Evolutionary conservation across 2,888 invertebrate species (phyloP), one percentile per base, ranked within the genome.

Genomic region (Apamea epomidion): DNA sequence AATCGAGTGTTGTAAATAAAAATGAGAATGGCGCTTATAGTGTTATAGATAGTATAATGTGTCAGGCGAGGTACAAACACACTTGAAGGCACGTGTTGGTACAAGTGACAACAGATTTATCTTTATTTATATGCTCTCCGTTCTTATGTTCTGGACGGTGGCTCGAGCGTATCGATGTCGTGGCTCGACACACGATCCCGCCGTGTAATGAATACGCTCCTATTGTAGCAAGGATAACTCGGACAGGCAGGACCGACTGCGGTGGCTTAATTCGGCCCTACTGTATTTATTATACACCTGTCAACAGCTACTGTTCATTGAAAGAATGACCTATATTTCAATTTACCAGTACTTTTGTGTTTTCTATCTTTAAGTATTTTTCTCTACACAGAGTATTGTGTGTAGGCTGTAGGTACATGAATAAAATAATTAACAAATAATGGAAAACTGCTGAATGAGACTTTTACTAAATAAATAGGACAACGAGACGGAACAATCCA

Each of bases 161-260:
- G 86, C 69, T 79, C 76, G 77, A 88, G 87, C 86, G 86, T 91
- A 89, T 90, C 89, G 77, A 84, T 91, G 88, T 88, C 90, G 83
- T 85, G 87, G 88, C 88, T 67, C 89, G 93, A 92, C 89, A 94
- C 88, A 88, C 88, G 93, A 95, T 94, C 92, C 88, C 84, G 78
- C 83, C 87, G 81, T 92, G 94, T 94, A 94, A 96, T 94, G 92
- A 92, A 95, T 94, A 94, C 92, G 93, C 92, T 93, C 92, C 93
- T 94, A 93, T 90, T 88, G 87, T 91, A 89, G 88, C 93, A 93
- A 94, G 92, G 93, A 93, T 92, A 92, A 79, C 75, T 85, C 84
- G 74, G 84, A 90, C 88, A 78, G 78, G 79, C 88, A 78, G 78
- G 79, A 84, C 81, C 80, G 80, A 87, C 81, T 84, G 79, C 77